Conservation (phyloP, 2,888 invertebrate species). For the Altica lythri region DNA sequence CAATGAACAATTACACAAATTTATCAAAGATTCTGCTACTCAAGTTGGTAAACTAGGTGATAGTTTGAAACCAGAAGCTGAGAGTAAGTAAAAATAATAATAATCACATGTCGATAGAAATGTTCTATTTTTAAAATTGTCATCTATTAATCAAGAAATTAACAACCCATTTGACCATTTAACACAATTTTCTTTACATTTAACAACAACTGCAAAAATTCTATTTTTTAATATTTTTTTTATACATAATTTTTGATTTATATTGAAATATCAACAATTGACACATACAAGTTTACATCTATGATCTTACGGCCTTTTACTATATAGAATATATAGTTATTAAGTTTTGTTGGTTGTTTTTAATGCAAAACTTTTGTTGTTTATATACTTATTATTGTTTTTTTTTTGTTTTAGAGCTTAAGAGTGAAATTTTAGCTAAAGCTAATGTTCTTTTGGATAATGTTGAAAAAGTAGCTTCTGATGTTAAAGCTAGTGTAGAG, state of each 20-base stretch:
- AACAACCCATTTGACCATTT: not conserved
- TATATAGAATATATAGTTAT: no score
- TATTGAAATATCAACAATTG: not conserved
- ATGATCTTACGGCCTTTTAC: not conserved
- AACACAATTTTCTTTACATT: not conserved
- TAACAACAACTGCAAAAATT: not conserved
- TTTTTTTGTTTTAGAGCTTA: conserved; percentile 40
- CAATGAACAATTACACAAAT: conserved; percentile 48
- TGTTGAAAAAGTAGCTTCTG: conserved; percentile 41
- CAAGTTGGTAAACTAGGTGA: conserved; percentile 50
- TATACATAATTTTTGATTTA: not conserved
- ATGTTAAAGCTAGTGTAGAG: conserved; percentile 31
- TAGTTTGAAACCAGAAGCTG: conserved; percentile 49
- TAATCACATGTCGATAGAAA: not conserved
- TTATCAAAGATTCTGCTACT: conserved; percentile 46
- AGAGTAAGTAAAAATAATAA: conserved; percentile 41
- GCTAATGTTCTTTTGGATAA: conserved; percentile 43
- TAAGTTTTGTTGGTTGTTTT: no score
- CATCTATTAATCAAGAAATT: not conserved
- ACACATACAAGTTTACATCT: not conserved
- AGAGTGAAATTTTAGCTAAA: conserved; percentile 39
- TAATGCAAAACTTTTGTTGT: not conserved
- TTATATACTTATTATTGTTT: conserved; percentile 8
- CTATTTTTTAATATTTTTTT: not conserved
- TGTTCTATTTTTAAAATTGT: not conserved